phyloP scores from a whole-genome alignment of 1,140 invertebrate species.

The Parasteatoda tepidariorum region DNA sequence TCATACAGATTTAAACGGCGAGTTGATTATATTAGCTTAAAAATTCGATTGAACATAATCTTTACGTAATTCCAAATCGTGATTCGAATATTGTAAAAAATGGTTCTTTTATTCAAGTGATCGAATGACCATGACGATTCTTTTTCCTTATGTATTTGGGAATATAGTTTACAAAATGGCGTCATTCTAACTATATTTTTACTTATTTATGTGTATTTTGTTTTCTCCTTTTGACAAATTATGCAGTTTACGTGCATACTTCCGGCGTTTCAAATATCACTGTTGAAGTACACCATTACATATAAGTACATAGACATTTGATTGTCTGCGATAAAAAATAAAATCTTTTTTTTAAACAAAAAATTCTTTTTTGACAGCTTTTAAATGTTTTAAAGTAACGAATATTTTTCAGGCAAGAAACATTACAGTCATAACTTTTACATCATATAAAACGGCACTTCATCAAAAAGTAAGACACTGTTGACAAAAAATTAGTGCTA shows the following conservation, averaged over 20 bases:
- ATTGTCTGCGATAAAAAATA: constrained; percentile 55
- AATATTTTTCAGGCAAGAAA: constrained; percentile 27
- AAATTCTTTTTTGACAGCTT: background rate
- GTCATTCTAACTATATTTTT: too few species aligned
- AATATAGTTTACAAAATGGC: too few species aligned
- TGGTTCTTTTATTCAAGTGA: too few species aligned
- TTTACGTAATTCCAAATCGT: too few species aligned
- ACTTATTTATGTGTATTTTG: too few species aligned
- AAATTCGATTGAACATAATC: too few species aligned
- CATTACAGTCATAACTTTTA: constrained; percentile 33
- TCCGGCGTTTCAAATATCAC: constrained; percentile 38
- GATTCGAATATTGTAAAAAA: too few species aligned
- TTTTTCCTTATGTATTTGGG: too few species aligned
- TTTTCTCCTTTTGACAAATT: background rate
- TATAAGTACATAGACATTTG: constrained; percentile 21
- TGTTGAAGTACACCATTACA: constrained; percentile 34
- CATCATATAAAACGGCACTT: constrained; percentile 57
- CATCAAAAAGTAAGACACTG: constrained; percentile 53
- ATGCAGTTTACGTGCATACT: background rate
- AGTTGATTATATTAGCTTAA: too few species aligned
- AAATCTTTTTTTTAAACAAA: background rate
- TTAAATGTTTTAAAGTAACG: constrained; percentile 28
- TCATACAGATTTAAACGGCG: too few species aligned
- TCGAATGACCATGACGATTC: too few species aligned
- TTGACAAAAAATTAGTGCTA: constrained; percentile 56